phyloP scores from a whole-genome alignment of 2,113 vertebrate species.

The Vulpes ferrilata region DNA sequence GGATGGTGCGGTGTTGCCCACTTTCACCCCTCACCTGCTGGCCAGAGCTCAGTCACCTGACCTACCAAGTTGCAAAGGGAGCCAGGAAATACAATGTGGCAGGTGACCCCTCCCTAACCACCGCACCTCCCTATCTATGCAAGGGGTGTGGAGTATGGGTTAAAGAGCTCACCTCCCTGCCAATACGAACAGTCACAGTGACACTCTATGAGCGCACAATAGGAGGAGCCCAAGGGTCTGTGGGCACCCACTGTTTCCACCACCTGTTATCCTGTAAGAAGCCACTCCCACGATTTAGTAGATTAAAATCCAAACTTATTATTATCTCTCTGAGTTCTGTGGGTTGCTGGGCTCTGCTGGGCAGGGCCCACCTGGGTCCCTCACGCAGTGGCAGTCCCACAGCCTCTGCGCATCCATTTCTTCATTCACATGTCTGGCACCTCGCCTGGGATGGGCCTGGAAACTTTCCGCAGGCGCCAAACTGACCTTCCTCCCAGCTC shows the following conservation, averaged over 20 bases:
- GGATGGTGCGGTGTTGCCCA: background rate
- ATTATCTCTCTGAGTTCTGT: background rate
- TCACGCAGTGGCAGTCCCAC: fast-evolving
- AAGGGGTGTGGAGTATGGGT: background rate
- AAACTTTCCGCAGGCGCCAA: background rate
- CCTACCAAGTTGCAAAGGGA: background rate
- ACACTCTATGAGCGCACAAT: fast-evolving
- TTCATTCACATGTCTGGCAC: background rate
- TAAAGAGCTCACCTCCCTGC: background rate
- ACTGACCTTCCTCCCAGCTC: background rate
- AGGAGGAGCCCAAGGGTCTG: background rate
- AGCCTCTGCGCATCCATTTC: background rate
- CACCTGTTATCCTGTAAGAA: background rate
- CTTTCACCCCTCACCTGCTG: background rate
- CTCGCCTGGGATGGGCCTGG: background rate
- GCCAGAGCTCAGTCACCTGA: background rate
- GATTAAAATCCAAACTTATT: background rate
- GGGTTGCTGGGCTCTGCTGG: background rate
- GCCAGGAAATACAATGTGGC: background rate
- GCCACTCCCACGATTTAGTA: too few species aligned
- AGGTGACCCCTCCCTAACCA: background rate
- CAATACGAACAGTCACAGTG: background rate
- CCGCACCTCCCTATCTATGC: fast-evolving
- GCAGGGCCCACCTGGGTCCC: fast-evolving
- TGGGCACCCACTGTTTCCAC: background rate